phyloP scores from a whole-genome alignment of 1,140 invertebrate genomes.

The Zaprionus ornatus region DNA sequence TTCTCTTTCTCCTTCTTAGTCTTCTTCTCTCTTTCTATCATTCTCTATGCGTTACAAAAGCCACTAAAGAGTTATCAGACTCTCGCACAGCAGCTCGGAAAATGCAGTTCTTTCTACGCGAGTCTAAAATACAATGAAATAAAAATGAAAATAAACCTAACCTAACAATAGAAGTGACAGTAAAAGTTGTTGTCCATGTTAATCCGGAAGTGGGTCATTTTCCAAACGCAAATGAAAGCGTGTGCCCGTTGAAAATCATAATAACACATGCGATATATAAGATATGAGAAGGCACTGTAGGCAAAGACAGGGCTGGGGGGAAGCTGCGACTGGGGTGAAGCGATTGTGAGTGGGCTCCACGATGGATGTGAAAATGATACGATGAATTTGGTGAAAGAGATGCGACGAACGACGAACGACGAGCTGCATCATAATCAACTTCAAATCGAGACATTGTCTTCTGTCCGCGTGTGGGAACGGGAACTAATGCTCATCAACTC shows the following conservation, averaged over 20 bases:
- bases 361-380: constrained; percentile 68
- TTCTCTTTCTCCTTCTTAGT: neutral
- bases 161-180: constrained; percentile 48
- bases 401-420: constrained; percentile 23
- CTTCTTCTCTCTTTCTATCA: neutral
- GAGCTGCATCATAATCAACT: constrained; percentile 52
- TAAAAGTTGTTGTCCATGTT: constrained; percentile 66
- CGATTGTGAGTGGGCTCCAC: constrained; percentile 21
- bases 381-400: constrained; percentile 50
- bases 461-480: constrained; percentile 38
- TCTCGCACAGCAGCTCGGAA: neutral
- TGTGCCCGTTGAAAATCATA: constrained; percentile 62
- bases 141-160: constrained; percentile 6
- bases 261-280: constrained; percentile 40
- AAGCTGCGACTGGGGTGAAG: constrained; percentile 6
- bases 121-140: neutral
- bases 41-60: neutral
- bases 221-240: constrained; percentile 78
- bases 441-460: constrained; percentile 57
- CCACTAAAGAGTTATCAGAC: neutral
- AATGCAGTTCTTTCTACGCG: constrained; percentile 12
- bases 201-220: constrained; percentile 79
- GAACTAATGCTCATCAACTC: constrained; percentile 11
- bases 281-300: neutral
- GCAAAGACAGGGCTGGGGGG: neutral